Percentiles rank a stretch among this genome's conserved stretches.
Conservation (phyloP, 2,113 vertebrate genomes). For the Sarotherodon lohbergeri region DNA sequence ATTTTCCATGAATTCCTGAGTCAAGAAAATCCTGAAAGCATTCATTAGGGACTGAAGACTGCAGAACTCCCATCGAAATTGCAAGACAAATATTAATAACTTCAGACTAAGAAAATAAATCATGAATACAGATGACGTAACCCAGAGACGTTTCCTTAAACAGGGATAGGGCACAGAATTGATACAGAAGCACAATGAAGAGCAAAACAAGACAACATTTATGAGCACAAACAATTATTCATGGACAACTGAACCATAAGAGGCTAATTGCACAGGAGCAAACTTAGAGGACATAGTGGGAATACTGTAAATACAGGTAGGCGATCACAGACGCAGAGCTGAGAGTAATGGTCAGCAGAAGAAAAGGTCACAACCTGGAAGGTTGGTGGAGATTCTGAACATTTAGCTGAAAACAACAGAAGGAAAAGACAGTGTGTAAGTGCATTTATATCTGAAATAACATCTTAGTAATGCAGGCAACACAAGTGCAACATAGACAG, state of each 20-base stretch:
- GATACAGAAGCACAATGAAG: neutral
- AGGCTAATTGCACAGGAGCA: neutral
- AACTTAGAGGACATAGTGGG: neutral
- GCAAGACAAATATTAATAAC: neutral
- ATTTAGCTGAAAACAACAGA: constrained; percentile 56
- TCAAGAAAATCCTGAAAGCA: neutral
- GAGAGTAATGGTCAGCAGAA: neutral
- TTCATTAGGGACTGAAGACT: neutral
- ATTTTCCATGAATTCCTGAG: neutral
- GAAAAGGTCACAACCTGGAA: neutral
- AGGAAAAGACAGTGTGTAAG: neutral
- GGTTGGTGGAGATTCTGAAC: constrained; percentile 6
- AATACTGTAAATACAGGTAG: neutral
- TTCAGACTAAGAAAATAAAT: neutral
- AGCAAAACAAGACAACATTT: neutral
- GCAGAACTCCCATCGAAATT: fast-evolving
- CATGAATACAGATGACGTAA: neutral
- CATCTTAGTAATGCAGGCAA: neutral
- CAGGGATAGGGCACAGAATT: neutral
- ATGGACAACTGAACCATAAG: neutral
- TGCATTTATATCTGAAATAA: neutral
- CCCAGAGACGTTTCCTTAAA: neutral
- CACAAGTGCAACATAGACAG: neutral
- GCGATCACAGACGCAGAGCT: neutral
- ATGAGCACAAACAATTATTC: neutral